These are phyloP conservation scores for Chrysogorgia sp. DNA, from an alignment of 92 coral and sea anemone species.

Conservation along the genomic window DNA sequence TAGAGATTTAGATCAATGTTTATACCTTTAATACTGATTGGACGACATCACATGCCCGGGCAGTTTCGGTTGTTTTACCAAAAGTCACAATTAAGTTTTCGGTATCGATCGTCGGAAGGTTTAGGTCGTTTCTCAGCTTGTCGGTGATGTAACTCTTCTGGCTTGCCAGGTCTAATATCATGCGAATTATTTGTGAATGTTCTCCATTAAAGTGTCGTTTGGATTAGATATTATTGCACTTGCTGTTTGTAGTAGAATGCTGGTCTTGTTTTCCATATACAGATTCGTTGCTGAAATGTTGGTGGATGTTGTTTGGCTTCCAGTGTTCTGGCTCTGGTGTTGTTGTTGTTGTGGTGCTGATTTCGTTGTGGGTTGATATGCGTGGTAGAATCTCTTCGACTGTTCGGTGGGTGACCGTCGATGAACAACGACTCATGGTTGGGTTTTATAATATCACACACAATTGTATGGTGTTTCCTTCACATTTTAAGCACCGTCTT, in stretches of 20 bases:
- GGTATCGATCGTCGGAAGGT: slow-evolving; percentile 26
- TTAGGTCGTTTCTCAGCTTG: slow-evolving; percentile 21
- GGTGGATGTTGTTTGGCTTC: neutral
- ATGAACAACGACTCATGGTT: neutral
- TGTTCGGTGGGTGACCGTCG: neutral
- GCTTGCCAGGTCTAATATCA: slow-evolving; percentile 55
- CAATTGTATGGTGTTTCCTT: slow-evolving; percentile 22
- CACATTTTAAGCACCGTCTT: neutral
- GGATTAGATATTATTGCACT: slow-evolving; percentile 45
- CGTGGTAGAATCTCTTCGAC: neutral
- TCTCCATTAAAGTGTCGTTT: slow-evolving; percentile 14
- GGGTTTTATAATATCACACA: neutral
- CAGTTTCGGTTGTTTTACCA: slow-evolving; percentile 31
- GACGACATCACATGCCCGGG: slow-evolving; percentile 50
- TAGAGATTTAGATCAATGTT: too few relatives aligned
- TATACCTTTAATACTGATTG: slow-evolving; percentile 33
- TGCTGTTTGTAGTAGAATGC: slow-evolving; percentile 41
- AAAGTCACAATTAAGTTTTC: slow-evolving; percentile 51
- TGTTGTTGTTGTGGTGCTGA: neutral
- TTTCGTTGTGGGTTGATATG: neutral
- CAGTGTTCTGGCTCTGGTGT: neutral
- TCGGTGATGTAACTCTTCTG: slow-evolving; percentile 45
- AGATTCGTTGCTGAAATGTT: neutral
- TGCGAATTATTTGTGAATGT: slow-evolving; percentile 29
- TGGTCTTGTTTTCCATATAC: slow-evolving; percentile 2